Percentiles rank a stretch among this genome's conserved stretches.
Conservation (phyloP, 2,113 vertebrate species). For the Pycnonotus jocosus region DNA sequence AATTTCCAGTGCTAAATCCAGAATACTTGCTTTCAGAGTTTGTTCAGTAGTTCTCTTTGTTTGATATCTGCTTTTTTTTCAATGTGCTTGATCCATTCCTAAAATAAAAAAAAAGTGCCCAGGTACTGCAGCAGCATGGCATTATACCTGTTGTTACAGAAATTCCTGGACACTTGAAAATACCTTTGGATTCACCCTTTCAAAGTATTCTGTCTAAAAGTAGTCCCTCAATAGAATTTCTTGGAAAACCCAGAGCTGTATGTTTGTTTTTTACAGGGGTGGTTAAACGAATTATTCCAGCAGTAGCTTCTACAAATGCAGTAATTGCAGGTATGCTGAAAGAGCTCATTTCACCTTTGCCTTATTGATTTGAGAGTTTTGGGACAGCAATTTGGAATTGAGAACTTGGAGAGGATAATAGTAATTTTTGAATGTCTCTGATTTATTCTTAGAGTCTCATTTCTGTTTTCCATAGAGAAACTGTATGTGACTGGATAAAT, state of each 20-base stretch:
- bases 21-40: background rate
- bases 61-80: background rate
- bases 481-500: background rate
- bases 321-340: slow-evolving; percentile 87
- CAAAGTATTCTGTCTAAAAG: background rate
- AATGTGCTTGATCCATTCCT: background rate
- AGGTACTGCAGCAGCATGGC: background rate
- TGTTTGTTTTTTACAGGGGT: slow-evolving; percentile 78
- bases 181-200: background rate
- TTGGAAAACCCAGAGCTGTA: background rate
- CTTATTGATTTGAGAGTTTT: background rate
- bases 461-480: background rate
- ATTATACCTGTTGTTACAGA: background rate
- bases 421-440: background rate
- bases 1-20: background rate
- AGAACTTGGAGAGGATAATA: background rate
- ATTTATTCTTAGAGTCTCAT: background rate
- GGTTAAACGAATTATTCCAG: slow-evolving; percentile 95
- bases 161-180: background rate
- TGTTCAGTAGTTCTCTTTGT: background rate
- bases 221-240: background rate
- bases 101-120: background rate
- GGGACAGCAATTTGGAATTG: background rate
- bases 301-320: slow-evolving; percentile 96
- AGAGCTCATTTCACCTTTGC: background rate